These are phyloP conservation scores for Rhabdomys pumilio DNA, from an alignment of 2,797 vertebrate species.

Conservation along the genomic window DNA sequence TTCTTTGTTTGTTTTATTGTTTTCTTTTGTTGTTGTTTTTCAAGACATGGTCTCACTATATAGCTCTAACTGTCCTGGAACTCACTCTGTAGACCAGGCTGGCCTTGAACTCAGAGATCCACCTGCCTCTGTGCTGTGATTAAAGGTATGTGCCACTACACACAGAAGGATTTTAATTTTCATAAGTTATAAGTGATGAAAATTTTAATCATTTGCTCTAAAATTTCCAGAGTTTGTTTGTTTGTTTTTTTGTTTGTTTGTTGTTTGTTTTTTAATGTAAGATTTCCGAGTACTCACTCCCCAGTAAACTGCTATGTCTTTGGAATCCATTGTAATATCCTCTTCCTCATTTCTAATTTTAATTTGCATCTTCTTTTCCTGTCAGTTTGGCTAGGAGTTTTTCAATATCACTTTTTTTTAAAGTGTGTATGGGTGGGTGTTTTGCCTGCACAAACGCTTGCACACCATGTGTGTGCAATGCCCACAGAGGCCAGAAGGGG, in stretches of 20 bases:
- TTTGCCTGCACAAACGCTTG: not conserved
- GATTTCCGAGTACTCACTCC: not conserved
- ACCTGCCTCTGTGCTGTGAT: not conserved
- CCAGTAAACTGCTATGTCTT: not conserved
- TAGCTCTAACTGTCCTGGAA: not conserved
- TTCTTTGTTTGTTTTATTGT: not conserved
- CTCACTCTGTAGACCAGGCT: not conserved
- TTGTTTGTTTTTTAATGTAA: not conserved
- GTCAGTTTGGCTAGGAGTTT: not conserved
- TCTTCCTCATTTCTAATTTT: not conserved
- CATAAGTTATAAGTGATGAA: not conserved
- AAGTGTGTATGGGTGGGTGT: not conserved
- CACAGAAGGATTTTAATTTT: not conserved
- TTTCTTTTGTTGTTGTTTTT: not conserved
- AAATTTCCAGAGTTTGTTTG: not conserved
- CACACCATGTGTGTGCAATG: not conserved
- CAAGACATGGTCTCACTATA: not conserved
- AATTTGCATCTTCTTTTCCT: not conserved
- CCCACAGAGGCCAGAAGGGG: not conserved
- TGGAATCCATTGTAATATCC: not conserved
- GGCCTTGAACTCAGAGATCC: not conserved
- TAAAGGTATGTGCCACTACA: not conserved
- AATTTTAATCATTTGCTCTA: not conserved
- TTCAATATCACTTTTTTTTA: not conserved
- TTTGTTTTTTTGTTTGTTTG: not conserved